Base-by-base conservation (phyloP, 2,888 invertebrate genomes). In the Acleris sparsana region DNA sequence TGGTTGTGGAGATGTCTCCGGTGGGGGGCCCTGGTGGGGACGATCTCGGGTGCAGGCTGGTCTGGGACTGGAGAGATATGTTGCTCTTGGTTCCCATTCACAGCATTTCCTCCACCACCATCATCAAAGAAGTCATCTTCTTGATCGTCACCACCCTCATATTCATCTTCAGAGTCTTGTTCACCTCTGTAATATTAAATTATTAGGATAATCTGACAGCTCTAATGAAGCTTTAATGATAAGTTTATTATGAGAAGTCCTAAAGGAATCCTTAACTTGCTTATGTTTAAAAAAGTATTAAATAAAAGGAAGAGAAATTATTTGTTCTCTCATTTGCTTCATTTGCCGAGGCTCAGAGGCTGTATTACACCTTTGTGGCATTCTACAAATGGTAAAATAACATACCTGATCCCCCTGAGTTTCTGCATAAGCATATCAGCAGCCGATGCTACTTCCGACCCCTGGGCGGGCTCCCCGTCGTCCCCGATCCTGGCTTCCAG, bases 1-100 rank as follows among this genome's bases (percentile, higher is more conserved):
- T 93, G 91, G 89, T 91, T 93, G 77, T 91, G 92, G 20, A 89
- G 92, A 92, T 93, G 92, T 84, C 92, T 87, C 75, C 86, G 90
- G 75, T 89, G 92, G n/a, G 83, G 80, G 4, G 83, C 78, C 17
- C 86, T 79, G 18, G 77, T 77, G 4, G 83, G 78, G 9, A 75
- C 66, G 48, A 75, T 79, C 53, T 82, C 84, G 9, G 75, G 69
- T 44, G 78, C 75, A 58, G 72, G 76, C 22, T 73, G 77, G 63
- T 69, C 70, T 43, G 69, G 72, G 55, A 73, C 71, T 2, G 70
- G 62, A 5, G 73, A 71, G 22, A 75, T 74, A 60, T 68, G 80
- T n/a, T 86, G 72, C 3, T 79, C 76, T 69, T 79, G 83, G 75
- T 91, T 89, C 56, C 85, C 85, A 5, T 85, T 86, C 82, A 87